These are phyloP conservation scores for Stenolophus ochropezus DNA, from an alignment of 2,888 invertebrate genomes.

Conservation along the genomic window DNA sequence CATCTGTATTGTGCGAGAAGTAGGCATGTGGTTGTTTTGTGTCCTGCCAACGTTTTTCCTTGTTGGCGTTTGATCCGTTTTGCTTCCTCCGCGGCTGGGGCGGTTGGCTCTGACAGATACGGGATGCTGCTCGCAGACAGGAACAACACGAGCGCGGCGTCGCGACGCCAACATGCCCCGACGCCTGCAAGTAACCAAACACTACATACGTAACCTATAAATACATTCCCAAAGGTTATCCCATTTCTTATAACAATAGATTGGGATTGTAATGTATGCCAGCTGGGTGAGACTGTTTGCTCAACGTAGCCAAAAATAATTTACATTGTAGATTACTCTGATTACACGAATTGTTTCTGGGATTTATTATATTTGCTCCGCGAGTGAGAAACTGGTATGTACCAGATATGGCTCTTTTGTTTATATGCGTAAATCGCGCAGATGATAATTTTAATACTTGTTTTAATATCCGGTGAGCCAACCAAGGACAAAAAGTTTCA, in stretches of 20 bases:
- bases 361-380: background rate
- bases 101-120: constrained; percentile 23
- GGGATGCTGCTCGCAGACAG: constrained; percentile 25
- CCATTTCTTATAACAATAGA: constrained; percentile 39
- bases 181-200: background rate
- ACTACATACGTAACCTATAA: constrained; percentile 13
- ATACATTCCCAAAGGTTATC: constrained; percentile 31
- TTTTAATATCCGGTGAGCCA: background rate
- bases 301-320: constrained; percentile 2
- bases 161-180: constrained; percentile 33
- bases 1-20: too few species aligned
- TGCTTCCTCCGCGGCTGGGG: background rate
- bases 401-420: background rate
- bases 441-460: background rate
- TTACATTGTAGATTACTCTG: background rate
- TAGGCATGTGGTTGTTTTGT: too few species aligned
- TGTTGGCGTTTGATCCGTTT: background rate
- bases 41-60: too few species aligned
- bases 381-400: background rate
- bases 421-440: background rate
- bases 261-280: background rate
- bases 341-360: background rate
- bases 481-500: background rate
- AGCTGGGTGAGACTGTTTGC: background rate
- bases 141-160: constrained; percentile 16